These are phyloP conservation scores for Tragelaphus scriptus DNA, from an alignment of 2,113 vertebrate genomes.

Conservation along the genomic window DNA sequence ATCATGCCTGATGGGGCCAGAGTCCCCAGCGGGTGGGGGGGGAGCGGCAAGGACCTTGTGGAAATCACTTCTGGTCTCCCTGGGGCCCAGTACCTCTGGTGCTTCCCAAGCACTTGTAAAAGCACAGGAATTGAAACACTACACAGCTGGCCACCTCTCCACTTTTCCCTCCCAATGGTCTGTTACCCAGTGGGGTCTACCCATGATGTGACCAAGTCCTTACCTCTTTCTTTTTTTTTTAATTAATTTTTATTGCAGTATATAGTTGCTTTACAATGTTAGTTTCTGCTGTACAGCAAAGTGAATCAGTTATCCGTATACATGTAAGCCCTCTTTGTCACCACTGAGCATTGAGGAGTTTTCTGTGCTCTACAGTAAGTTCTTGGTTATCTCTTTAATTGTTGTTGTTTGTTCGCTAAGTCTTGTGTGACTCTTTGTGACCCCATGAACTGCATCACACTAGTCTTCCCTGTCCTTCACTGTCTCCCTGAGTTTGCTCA, in stretches of 20 bases:
- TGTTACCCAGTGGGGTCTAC: not conserved
- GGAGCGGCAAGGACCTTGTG: not conserved
- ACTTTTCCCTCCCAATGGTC: not conserved
- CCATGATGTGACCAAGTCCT: not conserved
- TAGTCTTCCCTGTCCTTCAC: not conserved
- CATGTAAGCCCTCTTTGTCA: not conserved
- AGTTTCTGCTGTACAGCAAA: not conserved
- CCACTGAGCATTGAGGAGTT: not conserved
- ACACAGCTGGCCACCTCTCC: not conserved
- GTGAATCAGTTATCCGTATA: not conserved
- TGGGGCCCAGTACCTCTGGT: not conserved
- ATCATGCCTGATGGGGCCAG: not conserved
- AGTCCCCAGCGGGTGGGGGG: too few species aligned
- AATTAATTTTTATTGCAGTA: not conserved
- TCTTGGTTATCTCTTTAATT: not conserved
- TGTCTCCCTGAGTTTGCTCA: not conserved
- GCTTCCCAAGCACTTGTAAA: not conserved
- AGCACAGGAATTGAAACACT: not conserved
- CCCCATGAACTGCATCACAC: not conserved
- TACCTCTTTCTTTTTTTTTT: not conserved
- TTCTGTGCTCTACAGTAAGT: not conserved
- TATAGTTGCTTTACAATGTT: not conserved
- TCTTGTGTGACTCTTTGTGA: not conserved
- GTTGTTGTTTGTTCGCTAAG: not conserved
- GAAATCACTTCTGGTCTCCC: not conserved